phyloP scores from a whole-genome alignment of 2,113 vertebrate species.

The Syrmaticus mikado region DNA sequence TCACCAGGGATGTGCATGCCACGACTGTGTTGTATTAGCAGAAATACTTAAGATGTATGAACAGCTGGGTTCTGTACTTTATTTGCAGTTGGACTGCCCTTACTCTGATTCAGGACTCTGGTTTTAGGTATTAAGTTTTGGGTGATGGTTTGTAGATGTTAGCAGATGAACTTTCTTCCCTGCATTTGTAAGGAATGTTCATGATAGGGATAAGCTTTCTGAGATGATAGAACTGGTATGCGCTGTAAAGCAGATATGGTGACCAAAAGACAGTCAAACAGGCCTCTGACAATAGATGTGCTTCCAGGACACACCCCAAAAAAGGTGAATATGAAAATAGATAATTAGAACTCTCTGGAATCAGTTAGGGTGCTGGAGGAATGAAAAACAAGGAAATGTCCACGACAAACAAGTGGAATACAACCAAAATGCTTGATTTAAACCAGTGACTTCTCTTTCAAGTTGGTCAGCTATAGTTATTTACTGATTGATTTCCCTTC shows the following conservation, averaged over 20 bases:
- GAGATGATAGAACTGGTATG: not conserved
- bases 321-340: not conserved
- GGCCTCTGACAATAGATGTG: not conserved
- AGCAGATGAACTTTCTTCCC: not conserved
- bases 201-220: not conserved
- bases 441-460: not conserved
- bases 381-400: not conserved
- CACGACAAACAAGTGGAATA: not conserved
- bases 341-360: not conserved
- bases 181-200: not conserved
- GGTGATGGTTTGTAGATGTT: not conserved
- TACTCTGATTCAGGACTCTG: not conserved
- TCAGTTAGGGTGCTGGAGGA: not conserved
- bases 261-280: not conserved
- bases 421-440: not conserved
- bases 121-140: not conserved
- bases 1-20: not conserved
- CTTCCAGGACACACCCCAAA: not conserved
- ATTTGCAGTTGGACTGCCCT: constrained; percentile 1
- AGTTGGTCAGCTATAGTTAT: not conserved
- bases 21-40: not conserved
- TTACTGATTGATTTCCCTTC: not conserved
- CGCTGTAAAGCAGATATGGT: not conserved
- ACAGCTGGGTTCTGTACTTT: not conserved
- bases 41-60: not conserved